Percentiles rank a stretch among this genome's conserved stretches.
These are phyloP conservation scores for Epirrhoe alternata DNA, from an alignment of 2,888 invertebrate genomes.

Conservation along the genomic window DNA sequence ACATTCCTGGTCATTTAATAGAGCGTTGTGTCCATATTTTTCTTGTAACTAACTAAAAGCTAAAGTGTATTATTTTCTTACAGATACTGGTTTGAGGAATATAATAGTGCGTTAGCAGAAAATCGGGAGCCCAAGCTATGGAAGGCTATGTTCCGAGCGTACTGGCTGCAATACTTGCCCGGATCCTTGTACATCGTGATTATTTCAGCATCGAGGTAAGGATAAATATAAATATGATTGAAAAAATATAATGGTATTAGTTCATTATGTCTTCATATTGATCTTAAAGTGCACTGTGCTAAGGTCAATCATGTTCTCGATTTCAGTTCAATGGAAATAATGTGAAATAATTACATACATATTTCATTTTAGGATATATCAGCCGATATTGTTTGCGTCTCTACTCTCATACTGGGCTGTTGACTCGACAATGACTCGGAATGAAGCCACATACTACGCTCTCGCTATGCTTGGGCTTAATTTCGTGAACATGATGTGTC, in stretches of 20 bases:
- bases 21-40: no score
- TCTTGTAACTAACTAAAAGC: neutral
- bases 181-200: constrained; percentile 83
- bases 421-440: constrained; percentile 57
- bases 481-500: constrained; percentile 83
- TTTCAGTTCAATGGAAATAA: neutral
- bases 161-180: constrained; percentile 82
- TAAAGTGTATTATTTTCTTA: neutral
- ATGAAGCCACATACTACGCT: constrained; percentile 86
- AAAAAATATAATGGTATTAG: no score
- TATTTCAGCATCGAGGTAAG: constrained; percentile 83
- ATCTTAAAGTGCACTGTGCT: no score
- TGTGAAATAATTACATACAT: neutral
- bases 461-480: constrained; percentile 77
- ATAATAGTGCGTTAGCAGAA: constrained; percentile 66
- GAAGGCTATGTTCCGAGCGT: constrained; percentile 83
- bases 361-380: constrained; percentile 68
- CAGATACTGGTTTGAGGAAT: constrained; percentile 60
- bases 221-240: neutral
- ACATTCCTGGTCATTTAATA: no score
- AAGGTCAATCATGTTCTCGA: no score
- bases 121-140: constrained; percentile 84
- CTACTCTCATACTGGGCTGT: constrained; percentile 82
- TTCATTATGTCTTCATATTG: no score
- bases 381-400: constrained; percentile 82